A percentile compares a stretch with the other conserved stretches of the same genome.
phyloP scores from a whole-genome alignment of 2,113 vertebrate genomes.

The Coregonus clupeaformis region DNA sequence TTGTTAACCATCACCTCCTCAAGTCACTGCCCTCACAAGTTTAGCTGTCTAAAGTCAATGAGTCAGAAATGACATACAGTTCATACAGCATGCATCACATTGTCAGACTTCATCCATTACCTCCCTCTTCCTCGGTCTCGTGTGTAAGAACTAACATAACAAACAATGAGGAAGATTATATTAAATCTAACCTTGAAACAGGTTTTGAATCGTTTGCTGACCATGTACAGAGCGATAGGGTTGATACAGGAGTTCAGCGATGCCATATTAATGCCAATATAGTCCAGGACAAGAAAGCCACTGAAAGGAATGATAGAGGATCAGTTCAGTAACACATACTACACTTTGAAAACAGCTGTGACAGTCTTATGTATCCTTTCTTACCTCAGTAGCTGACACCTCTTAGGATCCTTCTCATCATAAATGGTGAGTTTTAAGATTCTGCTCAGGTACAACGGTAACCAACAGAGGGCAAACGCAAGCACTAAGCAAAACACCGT shows the following conservation, averaged over 20 bases:
- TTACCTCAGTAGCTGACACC: slow-evolving; percentile 91
- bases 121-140: slow-evolving; percentile 8
- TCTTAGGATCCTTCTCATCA: slow-evolving; percentile 80
- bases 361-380: slow-evolving; percentile 14
- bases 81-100: slow-evolving; percentile 27
- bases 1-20: slow-evolving; percentile 61
- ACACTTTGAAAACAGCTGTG: neutral
- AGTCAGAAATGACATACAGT: slow-evolving; percentile 51
- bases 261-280: slow-evolving; percentile 92
- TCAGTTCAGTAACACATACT: neutral
- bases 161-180: neutral
- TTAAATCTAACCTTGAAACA: slow-evolving; percentile 85
- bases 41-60: slow-evolving; percentile 59
- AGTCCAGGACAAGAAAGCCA: slow-evolving; percentile 84
- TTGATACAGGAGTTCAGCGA: slow-evolving; percentile 95
- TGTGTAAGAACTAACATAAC: slow-evolving; percentile 11
- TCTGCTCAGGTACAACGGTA: slow-evolving; percentile 90
- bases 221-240: slow-evolving; percentile 87
- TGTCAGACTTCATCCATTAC: slow-evolving; percentile 9
- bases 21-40: slow-evolving; percentile 47
- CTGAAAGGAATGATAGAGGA: slow-evolving; percentile 53
- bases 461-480: slow-evolving; percentile 90
- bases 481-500: slow-evolving; percentile 89
- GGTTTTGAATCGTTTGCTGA: slow-evolving; percentile 91
- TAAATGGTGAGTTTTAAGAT: slow-evolving; percentile 89